Percentiles rank a stretch among this genome's conserved stretches.
phyloP scores from a whole-genome alignment of 2,797 vertebrate species.

The Sebastes trivittatus region DNA sequence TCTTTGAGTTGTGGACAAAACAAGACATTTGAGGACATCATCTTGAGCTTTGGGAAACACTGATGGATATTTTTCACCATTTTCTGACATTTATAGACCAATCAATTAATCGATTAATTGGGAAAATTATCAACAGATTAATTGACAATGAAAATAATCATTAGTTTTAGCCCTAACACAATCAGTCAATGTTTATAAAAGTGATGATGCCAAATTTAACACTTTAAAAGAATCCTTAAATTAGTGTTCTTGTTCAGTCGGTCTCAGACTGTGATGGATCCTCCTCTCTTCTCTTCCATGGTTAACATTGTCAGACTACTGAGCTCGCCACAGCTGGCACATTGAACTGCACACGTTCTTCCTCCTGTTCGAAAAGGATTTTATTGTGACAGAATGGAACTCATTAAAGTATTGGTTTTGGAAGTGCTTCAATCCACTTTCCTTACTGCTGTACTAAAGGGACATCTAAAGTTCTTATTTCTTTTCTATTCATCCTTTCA shows the following conservation, averaged over 20 bases:
- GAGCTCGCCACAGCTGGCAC: neutral
- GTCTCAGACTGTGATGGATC: neutral
- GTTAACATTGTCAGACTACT: conserved; percentile 3
- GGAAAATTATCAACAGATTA: too few relatives aligned
- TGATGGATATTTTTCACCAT: too few relatives aligned
- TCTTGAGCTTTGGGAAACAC: too few relatives aligned
- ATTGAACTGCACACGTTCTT: conserved; percentile 17
- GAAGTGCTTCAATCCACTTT: conserved; percentile 9
- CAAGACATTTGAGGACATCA: too few relatives aligned
- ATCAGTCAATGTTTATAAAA: neutral
- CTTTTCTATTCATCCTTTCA: conserved; percentile 5
- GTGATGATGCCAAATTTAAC: neutral
- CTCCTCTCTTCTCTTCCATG: neutral
- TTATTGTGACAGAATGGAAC: conserved; percentile 6
- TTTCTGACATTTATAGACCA: too few relatives aligned
- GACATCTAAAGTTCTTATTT: neutral
- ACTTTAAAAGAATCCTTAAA: neutral
- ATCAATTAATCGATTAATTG: too few relatives aligned
- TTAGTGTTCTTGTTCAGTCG: neutral
- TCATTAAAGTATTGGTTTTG: conserved; percentile 22
- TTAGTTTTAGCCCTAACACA: neutral
- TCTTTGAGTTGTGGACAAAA: too few relatives aligned
- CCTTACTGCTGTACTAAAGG: neutral
- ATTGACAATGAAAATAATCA: too few relatives aligned
- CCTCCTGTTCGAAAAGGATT: conserved; percentile 14